Evolutionary conservation across 2,888 invertebrate genomes (phyloP), one percentile per base, ranked within the genome.

Genomic region (Linnaemya vulpina): DNA sequence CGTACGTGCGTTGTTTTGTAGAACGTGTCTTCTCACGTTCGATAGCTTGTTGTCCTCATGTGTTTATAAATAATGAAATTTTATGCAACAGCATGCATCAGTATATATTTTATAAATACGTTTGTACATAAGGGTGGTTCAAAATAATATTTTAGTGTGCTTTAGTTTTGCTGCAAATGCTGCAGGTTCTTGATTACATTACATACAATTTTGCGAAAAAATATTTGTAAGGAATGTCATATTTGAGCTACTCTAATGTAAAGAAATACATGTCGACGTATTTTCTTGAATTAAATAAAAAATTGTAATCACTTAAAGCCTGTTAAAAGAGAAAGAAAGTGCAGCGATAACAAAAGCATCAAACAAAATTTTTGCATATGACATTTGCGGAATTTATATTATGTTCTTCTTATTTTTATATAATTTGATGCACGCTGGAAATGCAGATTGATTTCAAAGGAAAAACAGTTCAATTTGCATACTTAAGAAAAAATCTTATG

Each of bases 21-120:
- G 30, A 67, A 25, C 17, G 22, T 49, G 40, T 51, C 60, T 15
- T 49, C 35, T 35, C n/a, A 53, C 55, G 17, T 65, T 75, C 22
- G 17, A n/a, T 60, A 53, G 43, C 62, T 60, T 62, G 22, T 75
- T 51, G 53, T 53, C 11, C 15, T 70, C 49, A 51, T 76, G 17
- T 70, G 25, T 65, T 70, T 63, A 49, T 49, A 71, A 65, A 62
- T 71, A 63, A 73, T 22, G 20, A 60, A 68, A 80, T 74, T 77
- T 74, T 81, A 83, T 86, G 83, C 86, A 83, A 77, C 63, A 77
- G 13, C 86, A 86, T 86, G 86, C 51, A 74, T 79, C 53, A 55
- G 55, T 30, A 49, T 62, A 15, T 62, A 62, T 46, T 35, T 46
- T 1, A 40, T 35, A 43, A 11, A 25, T 22, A 63, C 13, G 3